Base-by-base conservation (phyloP, 2,113 vertebrate species). In the Scomber colias region DNA sequence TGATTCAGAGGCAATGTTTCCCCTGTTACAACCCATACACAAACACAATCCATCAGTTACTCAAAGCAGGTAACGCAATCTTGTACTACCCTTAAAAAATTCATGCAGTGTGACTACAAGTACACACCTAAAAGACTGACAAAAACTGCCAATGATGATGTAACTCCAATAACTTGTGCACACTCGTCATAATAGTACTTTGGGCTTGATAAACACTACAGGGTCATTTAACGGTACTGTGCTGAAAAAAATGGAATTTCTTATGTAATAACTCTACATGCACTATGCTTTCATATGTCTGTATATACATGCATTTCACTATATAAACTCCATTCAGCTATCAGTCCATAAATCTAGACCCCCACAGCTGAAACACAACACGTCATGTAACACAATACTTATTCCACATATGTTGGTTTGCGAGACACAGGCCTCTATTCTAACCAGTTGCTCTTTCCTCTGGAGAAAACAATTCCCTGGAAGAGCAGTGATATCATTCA, bases 311-410 rank as follows among this genome's bases (percentile, higher is more conserved):
- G 4, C 50, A 54, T 65, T 71, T 46, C 19, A 12, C n/a, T 45
- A 53, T 61, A 45, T 31, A 31, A 76, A 71, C 35, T 53, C 4
- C 24, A 45, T 59, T 50, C 48, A 49, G 50, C 27, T 48, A 68
- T 75, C 69, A 35, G 50, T 60, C 60, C 50, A 79, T 78, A 78
- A 75, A 72, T 61, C 30, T 15, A 55, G 55, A 70, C 27, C 46
- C 66, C 67, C 63, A 46, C 16, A 59, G 63, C 31, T 56, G 44
- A 75, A 81, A 78, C 48, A 21, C 51, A 57, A 54, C 61, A 63
- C 24, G 7, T 55, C 55, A 56, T 40, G 68, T 57, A 69, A 79
- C 56, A 16, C 7, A 44, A 74, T 24, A 81, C 74, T 76, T 63
- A 67, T 71, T 67, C 31, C 61, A 80, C 78, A 72, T 13, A 48